Percentiles rank a stretch among this genome's conserved stretches.
Evolutionary conservation across 2,888 invertebrate species (phyloP).

Genomic region (Eurytoma adleriae): DNA sequence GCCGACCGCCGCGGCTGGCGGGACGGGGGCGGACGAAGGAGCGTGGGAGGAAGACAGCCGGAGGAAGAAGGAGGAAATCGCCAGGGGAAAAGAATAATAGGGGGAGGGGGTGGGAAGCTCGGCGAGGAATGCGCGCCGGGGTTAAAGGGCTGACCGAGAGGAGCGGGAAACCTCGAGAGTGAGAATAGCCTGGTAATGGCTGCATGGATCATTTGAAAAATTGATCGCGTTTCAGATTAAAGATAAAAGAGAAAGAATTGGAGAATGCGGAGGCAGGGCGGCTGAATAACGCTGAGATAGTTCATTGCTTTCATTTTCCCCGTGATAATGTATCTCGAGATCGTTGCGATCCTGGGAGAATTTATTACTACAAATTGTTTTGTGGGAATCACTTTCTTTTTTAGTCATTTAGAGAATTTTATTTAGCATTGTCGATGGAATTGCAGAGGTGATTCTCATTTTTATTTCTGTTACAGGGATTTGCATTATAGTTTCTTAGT

Average conservation of each 20-base stretch:
- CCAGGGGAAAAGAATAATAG: constrained; percentile 1
- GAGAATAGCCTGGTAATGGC: constrained; percentile 11
- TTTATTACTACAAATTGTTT: no score
- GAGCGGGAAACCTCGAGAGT: background rate
- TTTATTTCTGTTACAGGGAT: no score
- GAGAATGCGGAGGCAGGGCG: background rate
- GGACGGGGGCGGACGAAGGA: background rate
- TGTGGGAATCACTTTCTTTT: no score
- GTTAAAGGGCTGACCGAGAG: background rate
- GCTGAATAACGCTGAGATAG: no score
- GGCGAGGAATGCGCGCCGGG: background rate
- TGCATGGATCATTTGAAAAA: background rate
- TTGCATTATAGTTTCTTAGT: no score
- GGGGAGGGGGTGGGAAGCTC: background rate
- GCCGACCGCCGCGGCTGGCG: background rate
- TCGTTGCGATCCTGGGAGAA: no score
- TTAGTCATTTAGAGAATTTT: no score
- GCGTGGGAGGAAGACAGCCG: constrained; percentile 12
- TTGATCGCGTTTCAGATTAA: background rate
- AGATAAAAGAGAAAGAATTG: background rate
- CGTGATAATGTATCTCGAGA: no score
- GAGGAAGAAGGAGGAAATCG: background rate
- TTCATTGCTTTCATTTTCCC: no score
- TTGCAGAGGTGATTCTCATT: no score
- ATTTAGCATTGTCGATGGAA: no score